Evolutionary conservation across 2,113 vertebrate genomes (phyloP).

Genomic region (Plectropomus leopardus): DNA sequence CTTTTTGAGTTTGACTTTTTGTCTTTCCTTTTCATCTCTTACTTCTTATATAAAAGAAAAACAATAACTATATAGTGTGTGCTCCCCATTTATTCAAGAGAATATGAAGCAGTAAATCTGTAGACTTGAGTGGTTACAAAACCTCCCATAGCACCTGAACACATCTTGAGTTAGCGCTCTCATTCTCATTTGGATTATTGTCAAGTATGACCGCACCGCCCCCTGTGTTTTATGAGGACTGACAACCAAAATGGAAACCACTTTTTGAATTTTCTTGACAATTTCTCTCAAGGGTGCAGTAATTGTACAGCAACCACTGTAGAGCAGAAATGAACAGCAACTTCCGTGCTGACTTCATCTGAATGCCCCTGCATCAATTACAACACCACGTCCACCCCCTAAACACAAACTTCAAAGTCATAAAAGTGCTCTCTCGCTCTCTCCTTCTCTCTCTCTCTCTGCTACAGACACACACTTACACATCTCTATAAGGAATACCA

Average conservation of each 20-base stretch:
- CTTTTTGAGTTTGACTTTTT: background rate
- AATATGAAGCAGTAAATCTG: background rate
- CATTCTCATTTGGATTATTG: conserved; percentile 45
- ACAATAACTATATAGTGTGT: background rate
- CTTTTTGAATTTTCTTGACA: conserved; percentile 39
- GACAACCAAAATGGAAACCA: conserved; percentile 35
- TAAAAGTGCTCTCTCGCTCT: conserved; percentile 45
- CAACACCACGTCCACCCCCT: conserved; percentile 54
- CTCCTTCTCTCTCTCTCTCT: conserved; percentile 15
- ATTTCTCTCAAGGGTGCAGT: conserved; percentile 33
- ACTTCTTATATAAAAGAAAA: background rate
- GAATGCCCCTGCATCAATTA: conserved; percentile 59
- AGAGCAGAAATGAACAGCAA: conserved; percentile 48
- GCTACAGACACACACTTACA: conserved; percentile 27
- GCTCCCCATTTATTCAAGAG: background rate
- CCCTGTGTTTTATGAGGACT: conserved; percentile 6
- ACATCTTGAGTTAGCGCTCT: background rate
- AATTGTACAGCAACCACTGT: conserved; percentile 33
- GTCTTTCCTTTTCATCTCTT: background rate
- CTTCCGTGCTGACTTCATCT: conserved; percentile 51
- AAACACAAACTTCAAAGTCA: conserved; percentile 71
- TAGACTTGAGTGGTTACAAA: conserved; percentile 21
- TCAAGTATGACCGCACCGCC: conserved; percentile 20
- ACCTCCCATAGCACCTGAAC: conserved; percentile 21
- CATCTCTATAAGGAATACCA: conserved; percentile 69